phyloP scores from a whole-genome alignment of 2,888 invertebrate species.

The Orthosia incerta region DNA sequence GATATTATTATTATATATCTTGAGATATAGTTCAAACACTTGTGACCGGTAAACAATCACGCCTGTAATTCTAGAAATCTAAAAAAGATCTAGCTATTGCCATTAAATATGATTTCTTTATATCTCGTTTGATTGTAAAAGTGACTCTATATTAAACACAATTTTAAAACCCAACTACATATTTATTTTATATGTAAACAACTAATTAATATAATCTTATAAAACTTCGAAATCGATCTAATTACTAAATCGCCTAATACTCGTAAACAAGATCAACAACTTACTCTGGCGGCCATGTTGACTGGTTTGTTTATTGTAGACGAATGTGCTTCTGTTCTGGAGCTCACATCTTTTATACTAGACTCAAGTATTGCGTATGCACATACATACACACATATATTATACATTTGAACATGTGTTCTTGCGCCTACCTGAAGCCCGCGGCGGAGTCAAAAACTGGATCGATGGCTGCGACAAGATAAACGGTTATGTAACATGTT shows the following conservation, averaged over 20 bases:
- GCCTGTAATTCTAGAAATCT: neutral
- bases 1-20: neutral
- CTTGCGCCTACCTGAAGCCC: conserved; percentile 61
- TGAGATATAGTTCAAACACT: neutral
- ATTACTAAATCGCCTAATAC: conserved; percentile 7
- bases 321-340: conserved; percentile 74
- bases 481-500: conserved; percentile 56
- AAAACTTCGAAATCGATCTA: conserved; percentile 18
- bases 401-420: conserved; percentile 50
- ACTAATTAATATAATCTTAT: neutral
- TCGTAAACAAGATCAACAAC: conserved; percentile 66
- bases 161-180: neutral
- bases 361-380: conserved; percentile 59
- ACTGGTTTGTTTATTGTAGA: conserved; percentile 75
- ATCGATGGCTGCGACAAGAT: conserved; percentile 51
- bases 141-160: neutral
- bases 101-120: neutral
- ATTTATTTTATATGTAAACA: neutral
- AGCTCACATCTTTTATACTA: conserved; percentile 80
- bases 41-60: neutral
- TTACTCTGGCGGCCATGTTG: conserved; percentile 88
- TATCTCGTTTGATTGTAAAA: neutral
- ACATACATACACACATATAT: conserved; percentile 57
- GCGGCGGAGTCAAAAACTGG: conserved; percentile 68
- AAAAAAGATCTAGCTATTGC: neutral